These are phyloP conservation scores for Tinamus guttatus DNA, from an alignment of 2,113 vertebrate species.

Conservation along the genomic window DNA sequence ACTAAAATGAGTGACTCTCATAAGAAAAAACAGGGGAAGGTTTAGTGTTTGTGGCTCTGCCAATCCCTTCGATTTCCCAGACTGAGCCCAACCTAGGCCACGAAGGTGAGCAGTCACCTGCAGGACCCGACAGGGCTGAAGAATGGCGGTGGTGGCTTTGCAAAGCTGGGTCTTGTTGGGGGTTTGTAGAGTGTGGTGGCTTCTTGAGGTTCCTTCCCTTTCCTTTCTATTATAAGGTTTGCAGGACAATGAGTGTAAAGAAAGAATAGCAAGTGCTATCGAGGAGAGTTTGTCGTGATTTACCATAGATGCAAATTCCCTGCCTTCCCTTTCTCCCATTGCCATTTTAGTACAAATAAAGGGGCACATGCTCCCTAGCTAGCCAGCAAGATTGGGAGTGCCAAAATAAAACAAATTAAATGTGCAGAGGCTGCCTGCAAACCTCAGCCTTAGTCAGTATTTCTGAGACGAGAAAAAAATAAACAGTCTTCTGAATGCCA, in stretches of 20 bases:
- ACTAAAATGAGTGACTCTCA: neutral
- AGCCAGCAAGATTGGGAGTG: conserved; percentile 26
- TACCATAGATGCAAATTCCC: conserved; percentile 49
- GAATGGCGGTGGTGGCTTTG: neutral
- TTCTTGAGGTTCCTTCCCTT: neutral
- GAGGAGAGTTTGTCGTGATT: conserved; percentile 30
- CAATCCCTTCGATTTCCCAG: neutral
- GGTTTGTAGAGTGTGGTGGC: neutral
- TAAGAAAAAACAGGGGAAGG: neutral
- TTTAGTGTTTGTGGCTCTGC: neutral
- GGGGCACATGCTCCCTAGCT: conserved; percentile 37
- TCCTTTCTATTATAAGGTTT: neutral
- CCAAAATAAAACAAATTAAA: conserved; percentile 60
- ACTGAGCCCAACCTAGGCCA: neutral
- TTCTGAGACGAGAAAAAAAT: neutral
- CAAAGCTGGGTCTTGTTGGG: neutral
- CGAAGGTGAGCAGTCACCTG: neutral
- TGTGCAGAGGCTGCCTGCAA: conserved; percentile 36
- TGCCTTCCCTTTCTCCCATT: neutral
- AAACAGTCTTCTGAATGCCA: neutral
- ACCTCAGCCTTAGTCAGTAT: neutral
- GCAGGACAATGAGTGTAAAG: neutral
- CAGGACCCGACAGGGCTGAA: neutral
- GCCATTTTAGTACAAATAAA: conserved; percentile 62
- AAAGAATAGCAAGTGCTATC: neutral